Evolutionary conservation across 1,140 invertebrate species (phyloP), one percentile per base, ranked within the genome.

Genomic region (Pantala flavescens): DNA sequence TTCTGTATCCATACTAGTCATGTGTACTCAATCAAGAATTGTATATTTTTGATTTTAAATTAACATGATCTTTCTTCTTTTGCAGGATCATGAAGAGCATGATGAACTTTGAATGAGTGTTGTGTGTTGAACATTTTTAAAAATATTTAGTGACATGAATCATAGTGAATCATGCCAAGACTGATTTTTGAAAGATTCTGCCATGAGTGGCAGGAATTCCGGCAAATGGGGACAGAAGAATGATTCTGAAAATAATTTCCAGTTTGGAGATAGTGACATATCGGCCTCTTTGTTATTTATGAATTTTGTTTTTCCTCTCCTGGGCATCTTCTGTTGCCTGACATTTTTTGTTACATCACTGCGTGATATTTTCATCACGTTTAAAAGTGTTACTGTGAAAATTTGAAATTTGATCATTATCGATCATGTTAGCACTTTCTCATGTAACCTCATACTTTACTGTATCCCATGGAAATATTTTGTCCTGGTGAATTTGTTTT

Each of bases 81-180:
- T 85, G 49, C 79, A 86, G 85, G 84, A 85, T 75, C 81, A 84
- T 80, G 84, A 84, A 14, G 49, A 63, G 75, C 88, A 89, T 80
- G 88, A 90, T 77, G 88, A 90, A 83, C 82, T 90, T 83, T 90
- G 88, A 86, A 63, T 63, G 49, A 63, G 49, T 63, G 49, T n/a
- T 63, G 49, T 63, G 49, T 63, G 49, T 63, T 16, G 49, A 21
- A 63, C 49, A 63, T 63, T 63, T 63, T 63, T 63, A 63, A 63
- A 36, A 63, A 63, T 63, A 21, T 63, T 63, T 63, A 63, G 49
- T 63, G 49, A 63, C 49, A 19, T 63, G 49, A 63, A 63, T 63
- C 49, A 63, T 63, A 63, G 49, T 63, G 49, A 63, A 63, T 63
- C 49, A 63, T 19, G 49, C 49, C 49, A 63, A 63, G 49, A 63